These are phyloP conservation scores for Neomorphus geoffroyi DNA, from an alignment of 2,797 vertebrate genomes.

Conservation along the genomic window DNA sequence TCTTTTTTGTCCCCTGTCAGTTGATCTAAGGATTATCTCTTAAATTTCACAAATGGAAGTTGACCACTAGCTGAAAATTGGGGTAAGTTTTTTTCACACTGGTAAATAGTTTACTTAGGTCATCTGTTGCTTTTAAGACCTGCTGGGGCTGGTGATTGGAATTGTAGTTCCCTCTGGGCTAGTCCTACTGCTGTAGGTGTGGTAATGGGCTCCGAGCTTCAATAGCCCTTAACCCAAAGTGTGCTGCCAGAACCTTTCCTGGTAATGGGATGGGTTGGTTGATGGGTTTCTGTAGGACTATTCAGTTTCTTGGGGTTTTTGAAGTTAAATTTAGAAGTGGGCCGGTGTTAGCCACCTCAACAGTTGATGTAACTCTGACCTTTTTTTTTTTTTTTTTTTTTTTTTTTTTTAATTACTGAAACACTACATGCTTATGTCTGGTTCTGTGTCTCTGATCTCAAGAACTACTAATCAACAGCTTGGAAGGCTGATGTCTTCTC, in stretches of 20 bases:
- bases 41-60: background rate
- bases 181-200: background rate
- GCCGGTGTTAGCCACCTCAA: background rate
- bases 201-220: background rate
- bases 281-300: background rate
- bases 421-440: rapidly evolving
- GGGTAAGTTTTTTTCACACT: background rate
- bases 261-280: no score
- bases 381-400: background rate
- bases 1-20: background rate
- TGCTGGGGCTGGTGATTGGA: background rate
- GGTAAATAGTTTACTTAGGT: background rate
- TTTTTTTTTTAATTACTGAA: no score
- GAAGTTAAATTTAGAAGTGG: background rate
- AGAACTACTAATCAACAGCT: background rate
- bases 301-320: background rate
- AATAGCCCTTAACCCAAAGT: rapidly evolving
- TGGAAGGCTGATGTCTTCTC: background rate
- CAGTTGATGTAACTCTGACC: background rate
- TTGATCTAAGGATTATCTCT: background rate
- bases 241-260: background rate
- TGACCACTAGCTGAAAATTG: background rate
- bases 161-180: background rate
- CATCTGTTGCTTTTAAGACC: background rate
- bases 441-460: background rate